Base-by-base conservation (phyloP, 1,140 invertebrate species). In the Uloborus diversus region DNA sequence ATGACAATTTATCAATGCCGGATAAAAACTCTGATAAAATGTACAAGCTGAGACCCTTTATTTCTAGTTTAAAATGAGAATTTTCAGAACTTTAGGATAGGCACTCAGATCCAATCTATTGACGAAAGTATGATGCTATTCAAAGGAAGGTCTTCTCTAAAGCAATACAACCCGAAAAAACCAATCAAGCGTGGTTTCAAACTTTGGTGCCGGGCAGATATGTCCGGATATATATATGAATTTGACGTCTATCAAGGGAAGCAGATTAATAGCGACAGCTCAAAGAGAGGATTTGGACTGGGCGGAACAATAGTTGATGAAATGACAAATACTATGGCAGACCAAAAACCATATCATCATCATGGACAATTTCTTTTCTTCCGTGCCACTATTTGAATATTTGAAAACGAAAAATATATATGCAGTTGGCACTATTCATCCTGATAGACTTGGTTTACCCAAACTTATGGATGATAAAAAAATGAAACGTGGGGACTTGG, bases 141-240 rank as follows among this genome's bases (percentile, higher is more conserved):
- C 64, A 68, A 68, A 23, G 64, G 64, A 7, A 27, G 14, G 11
- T 65, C 33, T 5, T 42, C 20, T 7, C 62, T 65, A 9, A 68
- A 51, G 51, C 47, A 68, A 25, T 51, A 30, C 64, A 68, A 68
- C 35, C 49, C 42, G 4, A 68, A 51, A 51, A 68, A 68, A 11
- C 62, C 35, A 9, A 65, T 65, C 2, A 68, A 68, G 35, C 35
- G 42, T 42, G 47, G 64, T 25, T 51, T 42, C 42, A 51, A 68
- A 68, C 64, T 57, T 51, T 70, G 51, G 51, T 57, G 51, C 27
- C 28, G 51, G 20, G 47, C 28, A 70, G 68, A 70, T 70, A 70
- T 70, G 51, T 70, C 68, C 9, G 51, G 68, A 42, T 68, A 51
- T 33, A 68, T 68, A 33, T 68, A 68, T 68, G 64, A 47, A 65